Conservation (phyloP, 2,888 invertebrate genomes). For the Tigriopus californicus region DNA sequence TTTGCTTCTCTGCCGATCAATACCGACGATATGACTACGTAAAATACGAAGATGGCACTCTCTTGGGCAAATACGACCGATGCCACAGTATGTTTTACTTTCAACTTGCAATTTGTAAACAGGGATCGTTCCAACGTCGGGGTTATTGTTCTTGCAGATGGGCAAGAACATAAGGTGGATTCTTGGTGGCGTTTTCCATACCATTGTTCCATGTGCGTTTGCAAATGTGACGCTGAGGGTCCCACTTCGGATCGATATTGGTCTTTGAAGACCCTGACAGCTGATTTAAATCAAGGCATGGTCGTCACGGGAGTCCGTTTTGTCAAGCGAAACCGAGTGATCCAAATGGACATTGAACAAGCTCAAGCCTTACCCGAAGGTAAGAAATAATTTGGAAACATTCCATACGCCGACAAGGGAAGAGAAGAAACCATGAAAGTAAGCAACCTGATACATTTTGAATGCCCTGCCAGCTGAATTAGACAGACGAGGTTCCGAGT, state of each 20-base stretch:
- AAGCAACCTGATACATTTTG: too few species aligned
- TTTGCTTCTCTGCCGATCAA: constrained; percentile 44
- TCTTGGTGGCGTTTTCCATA: constrained; percentile 79
- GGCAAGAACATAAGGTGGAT: constrained; percentile 30
- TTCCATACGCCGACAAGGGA: too few species aligned
- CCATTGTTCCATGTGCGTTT: constrained; percentile 66
- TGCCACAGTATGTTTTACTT: constrained; percentile 13
- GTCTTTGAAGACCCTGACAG: constrained; percentile 42
- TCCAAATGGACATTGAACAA: constrained; percentile 41
- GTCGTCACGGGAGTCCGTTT: constrained; percentile 43
- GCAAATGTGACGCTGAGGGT: constrained; percentile 50
- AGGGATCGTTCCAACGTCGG: too few species aligned
- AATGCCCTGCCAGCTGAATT: too few species aligned
- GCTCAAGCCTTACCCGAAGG: constrained; percentile 19
- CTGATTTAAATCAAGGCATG: constrained; percentile 24
- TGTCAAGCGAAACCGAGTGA: constrained; percentile 48
- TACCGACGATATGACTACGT: constrained; percentile 61
- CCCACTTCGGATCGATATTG: constrained; percentile 53
- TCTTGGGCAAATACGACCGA: constrained; percentile 19
- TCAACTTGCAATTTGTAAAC: too few species aligned
- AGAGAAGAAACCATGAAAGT: too few species aligned
- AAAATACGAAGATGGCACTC: constrained; percentile 53
- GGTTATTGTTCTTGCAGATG: background rate
- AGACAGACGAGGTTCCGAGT: too few species aligned
- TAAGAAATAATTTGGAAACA: too few species aligned